Evolutionary conservation across 2,797 vertebrate genomes (phyloP), one percentile per base, ranked within the genome.

Genomic region (Oreochromis mossambicus): DNA sequence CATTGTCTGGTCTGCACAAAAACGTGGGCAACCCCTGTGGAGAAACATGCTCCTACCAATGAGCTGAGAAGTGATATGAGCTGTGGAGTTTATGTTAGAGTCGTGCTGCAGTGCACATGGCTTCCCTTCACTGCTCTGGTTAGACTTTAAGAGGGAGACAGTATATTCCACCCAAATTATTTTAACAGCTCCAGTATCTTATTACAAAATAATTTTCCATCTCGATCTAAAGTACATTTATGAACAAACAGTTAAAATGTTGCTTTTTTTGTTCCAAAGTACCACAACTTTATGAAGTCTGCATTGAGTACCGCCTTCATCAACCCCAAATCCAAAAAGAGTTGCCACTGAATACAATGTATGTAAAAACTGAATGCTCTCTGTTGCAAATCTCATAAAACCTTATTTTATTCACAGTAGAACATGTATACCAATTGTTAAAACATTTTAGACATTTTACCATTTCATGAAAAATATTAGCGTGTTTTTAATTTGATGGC

Each of bases 51-150:
- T 86, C 68, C 79, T 12, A 83, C 84, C 91, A 93, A 93, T 32
- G 86, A 94, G 90, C 93, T 93, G 93, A 94, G 89, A 92, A 94
- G 92, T 94, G 91, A 93, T 89, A 87, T 89, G 86, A 89, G 89
- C 86, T 92, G 92, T 93, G 90, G 70, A 83, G 93, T 92, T 94
- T 93, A 91, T 90, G 87, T 87, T 86, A 19, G 77, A 63, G 78
- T 41, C 70, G 78, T 48, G 32, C 83, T 79, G 81, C 77, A n/a
- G 78, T 83, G 84, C 76, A 6, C 83, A 7, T 5, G 88, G 81
- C 61, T 86, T 87, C 81, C 36, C 66, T 73, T 73, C 54, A 29
- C 43, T 83, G 77, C 80, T 83, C 73, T 26, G 76, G 63, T 55
- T 52, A n/a, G 77, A 3, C 56, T 75, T 77, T 83, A 50, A 61